Evolutionary conservation across 2,113 vertebrate genomes (phyloP).

Genomic region (Pongo pygmaeus): DNA sequence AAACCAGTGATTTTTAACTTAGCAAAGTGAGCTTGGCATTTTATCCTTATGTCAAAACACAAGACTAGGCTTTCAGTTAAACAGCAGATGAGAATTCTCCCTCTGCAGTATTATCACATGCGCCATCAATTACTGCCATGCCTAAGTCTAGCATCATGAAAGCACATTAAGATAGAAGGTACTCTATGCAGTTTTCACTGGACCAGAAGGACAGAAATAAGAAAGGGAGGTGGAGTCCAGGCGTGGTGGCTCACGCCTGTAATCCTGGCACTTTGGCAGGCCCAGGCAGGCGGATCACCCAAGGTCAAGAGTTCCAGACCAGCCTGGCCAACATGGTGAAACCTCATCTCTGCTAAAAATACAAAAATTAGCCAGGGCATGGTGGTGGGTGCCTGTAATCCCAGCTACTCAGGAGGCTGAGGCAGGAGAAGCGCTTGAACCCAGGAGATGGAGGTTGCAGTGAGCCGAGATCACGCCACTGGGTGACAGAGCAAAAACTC

Average conservation of each 20-base stretch:
- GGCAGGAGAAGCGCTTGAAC: not conserved
- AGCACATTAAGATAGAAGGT: slow-evolving; percentile 99
- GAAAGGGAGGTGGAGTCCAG: slow-evolving; percentile 80
- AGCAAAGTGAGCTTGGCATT: slow-evolving; percentile 72
- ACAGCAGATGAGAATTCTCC: slow-evolving; percentile 81
- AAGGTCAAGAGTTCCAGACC: too few relatives aligned
- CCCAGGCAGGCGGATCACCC: too few relatives aligned
- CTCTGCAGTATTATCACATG: slow-evolving; percentile 99
- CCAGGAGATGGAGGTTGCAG: not conserved
- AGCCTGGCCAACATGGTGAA: too few relatives aligned
- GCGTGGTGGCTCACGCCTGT: too few relatives aligned
- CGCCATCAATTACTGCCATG: slow-evolving; percentile 98
- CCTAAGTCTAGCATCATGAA: slow-evolving; percentile 99
- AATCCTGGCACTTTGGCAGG: too few relatives aligned
- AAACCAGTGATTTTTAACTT: slow-evolving; percentile 41
- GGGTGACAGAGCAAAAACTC: too few relatives aligned
- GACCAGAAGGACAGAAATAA: slow-evolving; percentile 93
- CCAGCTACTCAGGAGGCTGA: too few relatives aligned
- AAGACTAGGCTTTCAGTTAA: slow-evolving; percentile 74
- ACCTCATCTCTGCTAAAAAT: too few relatives aligned
- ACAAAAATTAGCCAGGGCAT: too few relatives aligned
- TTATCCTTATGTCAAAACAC: slow-evolving; percentile 48
- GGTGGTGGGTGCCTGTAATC: too few relatives aligned
- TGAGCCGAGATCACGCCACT: too few relatives aligned
- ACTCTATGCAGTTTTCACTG: slow-evolving; percentile 99